phyloP scores from a whole-genome alignment of 2,888 invertebrate genomes.

The Campopleginae sp. region DNA sequence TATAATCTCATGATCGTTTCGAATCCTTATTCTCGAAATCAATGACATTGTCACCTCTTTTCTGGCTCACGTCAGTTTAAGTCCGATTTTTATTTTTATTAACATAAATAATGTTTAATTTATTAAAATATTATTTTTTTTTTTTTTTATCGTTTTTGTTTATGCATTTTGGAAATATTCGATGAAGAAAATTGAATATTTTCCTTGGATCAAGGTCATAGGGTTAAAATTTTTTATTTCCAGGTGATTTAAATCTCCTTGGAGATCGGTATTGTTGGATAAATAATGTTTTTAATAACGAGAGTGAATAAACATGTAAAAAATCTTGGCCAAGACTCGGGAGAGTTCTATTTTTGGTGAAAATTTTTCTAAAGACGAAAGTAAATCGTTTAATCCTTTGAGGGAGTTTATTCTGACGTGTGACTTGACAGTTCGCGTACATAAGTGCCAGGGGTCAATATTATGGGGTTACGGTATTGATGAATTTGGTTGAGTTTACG shows the following conservation, averaged over 20 bases:
- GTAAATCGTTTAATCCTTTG: no score
- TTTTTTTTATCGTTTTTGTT: no score
- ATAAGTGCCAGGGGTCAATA: no score
- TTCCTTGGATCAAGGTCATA: neutral
- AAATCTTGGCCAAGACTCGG: no score
- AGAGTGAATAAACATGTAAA: neutral
- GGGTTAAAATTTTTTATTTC: neutral
- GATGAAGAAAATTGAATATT: neutral
- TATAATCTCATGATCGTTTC: conserved; percentile 43
- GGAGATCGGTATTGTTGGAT: neutral
- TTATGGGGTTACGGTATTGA: neutral
- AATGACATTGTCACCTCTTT: neutral
- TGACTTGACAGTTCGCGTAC: no score
- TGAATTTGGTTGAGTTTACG: conserved; percentile 22
- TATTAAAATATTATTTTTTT: no score
- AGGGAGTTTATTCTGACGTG: no score
- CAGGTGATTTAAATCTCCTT: no score
- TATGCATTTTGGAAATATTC: neutral
- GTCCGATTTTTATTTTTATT: neutral
- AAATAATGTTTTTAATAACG: neutral
- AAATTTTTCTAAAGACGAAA: no score
- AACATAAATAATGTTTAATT: no score
- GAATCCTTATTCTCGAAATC: neutral
- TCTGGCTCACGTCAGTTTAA: no score
- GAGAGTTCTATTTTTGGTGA: no score